These are phyloP conservation scores for Mus minutoides DNA, from an alignment of 2,797 vertebrate species.

Conservation along the genomic window DNA sequence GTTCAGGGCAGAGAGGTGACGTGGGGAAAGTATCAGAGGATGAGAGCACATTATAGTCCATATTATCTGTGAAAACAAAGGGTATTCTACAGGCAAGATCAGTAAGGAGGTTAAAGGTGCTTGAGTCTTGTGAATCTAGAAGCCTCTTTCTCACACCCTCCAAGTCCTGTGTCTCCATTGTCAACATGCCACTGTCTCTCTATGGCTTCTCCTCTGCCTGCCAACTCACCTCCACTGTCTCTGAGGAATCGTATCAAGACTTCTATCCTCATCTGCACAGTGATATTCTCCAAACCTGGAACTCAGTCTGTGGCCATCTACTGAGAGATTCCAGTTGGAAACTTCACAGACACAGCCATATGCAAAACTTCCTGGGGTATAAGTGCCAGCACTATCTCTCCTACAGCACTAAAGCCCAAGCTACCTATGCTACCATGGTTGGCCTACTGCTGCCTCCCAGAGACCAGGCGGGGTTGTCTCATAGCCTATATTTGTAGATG, in stretches of 20 bases:
- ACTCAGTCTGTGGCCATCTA: neutral
- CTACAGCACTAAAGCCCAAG: rapidly evolving
- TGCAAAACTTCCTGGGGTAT: neutral
- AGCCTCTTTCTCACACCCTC: neutral
- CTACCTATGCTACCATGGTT: rapidly evolving
- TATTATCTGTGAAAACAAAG: neutral
- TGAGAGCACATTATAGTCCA: neutral
- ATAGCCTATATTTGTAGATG: neutral
- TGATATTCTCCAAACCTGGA: neutral
- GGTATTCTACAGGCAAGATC: neutral
- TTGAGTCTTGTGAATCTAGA: neutral
- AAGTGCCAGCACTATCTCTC: neutral
- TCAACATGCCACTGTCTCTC: neutral
- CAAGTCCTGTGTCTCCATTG: neutral
- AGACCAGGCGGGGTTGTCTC: neutral
- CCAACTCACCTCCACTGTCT: neutral
- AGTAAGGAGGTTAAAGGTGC: neutral
- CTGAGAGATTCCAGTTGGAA: neutral
- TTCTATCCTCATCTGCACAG: neutral
- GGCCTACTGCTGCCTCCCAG: too few species aligned
- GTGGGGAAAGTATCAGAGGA: neutral
- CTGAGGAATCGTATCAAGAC: neutral
- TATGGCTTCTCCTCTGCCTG: neutral
- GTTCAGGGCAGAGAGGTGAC: neutral
- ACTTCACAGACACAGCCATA: neutral